Conservation (phyloP, 2,888 invertebrate species). For the Sesamia inferens region DNA sequence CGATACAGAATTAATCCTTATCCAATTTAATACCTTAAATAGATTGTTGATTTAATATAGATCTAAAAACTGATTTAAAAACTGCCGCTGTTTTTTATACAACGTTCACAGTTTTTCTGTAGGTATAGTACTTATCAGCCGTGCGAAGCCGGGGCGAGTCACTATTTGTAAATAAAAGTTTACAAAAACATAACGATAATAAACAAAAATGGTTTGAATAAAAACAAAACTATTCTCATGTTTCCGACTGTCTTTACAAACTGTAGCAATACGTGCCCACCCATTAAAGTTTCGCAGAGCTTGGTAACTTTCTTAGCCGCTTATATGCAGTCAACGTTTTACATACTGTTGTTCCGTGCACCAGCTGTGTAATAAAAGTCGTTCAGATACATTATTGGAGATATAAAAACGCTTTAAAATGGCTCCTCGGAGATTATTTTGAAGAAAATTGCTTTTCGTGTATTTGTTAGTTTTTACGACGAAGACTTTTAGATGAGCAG, state of each 20-base stretch:
- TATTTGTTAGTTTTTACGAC: not conserved
- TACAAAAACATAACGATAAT: not conserved
- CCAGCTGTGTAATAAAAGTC: conserved; percentile 43
- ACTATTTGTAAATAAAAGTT: not conserved
- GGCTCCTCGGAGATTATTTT: not conserved
- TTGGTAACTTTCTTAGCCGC: conserved; percentile 43
- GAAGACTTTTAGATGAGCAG: not conserved
- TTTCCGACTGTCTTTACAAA: conserved; percentile 41
- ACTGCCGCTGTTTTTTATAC: no score
- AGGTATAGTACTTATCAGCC: no score
- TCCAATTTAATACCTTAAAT: no score
- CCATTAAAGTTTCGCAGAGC: conserved; percentile 38
- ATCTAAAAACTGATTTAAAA: no score
- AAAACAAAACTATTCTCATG: conserved; percentile 25
- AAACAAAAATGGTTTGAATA: conserved; percentile 4
- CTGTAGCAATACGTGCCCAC: conserved; percentile 35
- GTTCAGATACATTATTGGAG: conserved; percentile 40
- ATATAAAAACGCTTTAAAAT: conserved; percentile 27
- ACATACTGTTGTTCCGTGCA: conserved; percentile 51
- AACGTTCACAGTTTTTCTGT: no score
- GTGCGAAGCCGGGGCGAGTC: no score
- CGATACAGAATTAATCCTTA: no score
- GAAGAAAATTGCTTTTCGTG: not conserved
- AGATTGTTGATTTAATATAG: no score
- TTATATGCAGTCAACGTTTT: conserved; percentile 54